Evolutionary conservation across 2,113 vertebrate genomes (phyloP).

Genomic region (Chlorodrepanis virens): DNA sequence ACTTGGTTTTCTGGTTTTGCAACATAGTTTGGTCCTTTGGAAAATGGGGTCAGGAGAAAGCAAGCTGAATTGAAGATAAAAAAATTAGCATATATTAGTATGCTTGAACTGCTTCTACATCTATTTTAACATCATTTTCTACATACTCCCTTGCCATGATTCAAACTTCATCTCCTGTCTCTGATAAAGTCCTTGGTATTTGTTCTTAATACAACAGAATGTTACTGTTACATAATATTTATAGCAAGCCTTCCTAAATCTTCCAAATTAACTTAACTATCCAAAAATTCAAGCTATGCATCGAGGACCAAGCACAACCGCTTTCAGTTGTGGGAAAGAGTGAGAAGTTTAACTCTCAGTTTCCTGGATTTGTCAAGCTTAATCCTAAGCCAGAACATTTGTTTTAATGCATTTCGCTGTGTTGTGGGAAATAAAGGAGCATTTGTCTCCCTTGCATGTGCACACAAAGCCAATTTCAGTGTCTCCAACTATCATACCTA

Average conservation of each 20-base stretch:
- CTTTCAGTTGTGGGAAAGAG: slow-evolving; percentile 43
- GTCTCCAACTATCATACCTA: neutral
- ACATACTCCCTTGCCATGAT: neutral
- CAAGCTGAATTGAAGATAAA: neutral
- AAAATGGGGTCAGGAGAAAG: neutral
- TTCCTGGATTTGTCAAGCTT: slow-evolving; percentile 36
- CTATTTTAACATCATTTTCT: neutral
- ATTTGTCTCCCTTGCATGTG: neutral
- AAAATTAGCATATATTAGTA: neutral
- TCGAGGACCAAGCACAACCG: slow-evolving; percentile 28
- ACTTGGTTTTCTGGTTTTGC: slow-evolving; percentile 58
- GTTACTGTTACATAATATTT: slow-evolving; percentile 44
- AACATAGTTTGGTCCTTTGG: slow-evolving; percentile 16
- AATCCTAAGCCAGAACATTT: slow-evolving; percentile 10
- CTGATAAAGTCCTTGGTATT: neutral
- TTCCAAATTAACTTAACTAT: slow-evolving; percentile 50
- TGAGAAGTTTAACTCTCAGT: slow-evolving; percentile 48
- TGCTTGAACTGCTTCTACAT: neutral
- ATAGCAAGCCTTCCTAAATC: slow-evolving; percentile 41
- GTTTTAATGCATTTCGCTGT: neutral
- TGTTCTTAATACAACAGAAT: neutral
- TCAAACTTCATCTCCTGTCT: neutral
- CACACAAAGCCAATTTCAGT: neutral
- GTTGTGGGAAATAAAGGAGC: neutral
- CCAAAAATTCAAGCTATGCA: slow-evolving; percentile 60